Base-by-base conservation (phyloP, 1,140 invertebrate genomes). In the Drosophila persimilis region DNA sequence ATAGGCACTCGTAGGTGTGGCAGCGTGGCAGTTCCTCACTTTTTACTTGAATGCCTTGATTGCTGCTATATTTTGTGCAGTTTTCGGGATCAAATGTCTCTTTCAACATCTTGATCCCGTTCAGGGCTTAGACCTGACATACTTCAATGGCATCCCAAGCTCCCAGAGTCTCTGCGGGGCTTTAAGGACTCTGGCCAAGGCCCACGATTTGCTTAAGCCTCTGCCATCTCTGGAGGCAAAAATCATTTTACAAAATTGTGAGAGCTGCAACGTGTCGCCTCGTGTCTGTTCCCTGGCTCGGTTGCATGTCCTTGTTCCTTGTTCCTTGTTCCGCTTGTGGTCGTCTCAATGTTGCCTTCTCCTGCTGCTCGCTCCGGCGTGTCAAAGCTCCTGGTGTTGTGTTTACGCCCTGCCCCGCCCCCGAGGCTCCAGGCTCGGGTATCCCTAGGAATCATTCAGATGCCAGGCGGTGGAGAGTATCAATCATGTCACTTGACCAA, bases 401-500 rank as follows among this genome's bases (percentile, higher is more conserved):
- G 54, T 55, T 56, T 67, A 56, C 63, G 51, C 51, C 65, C 56
- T 24, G 52, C 53, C 24, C 20, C 35, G 35, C 4, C 24, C 31
- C 63, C 41, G 24, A 55, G 60, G 52, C 59, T 17, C 46, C 59
- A 45, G 51, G 51, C 59, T 41, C 15, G 50, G 62, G 22, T 47
- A 56, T 56, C 63, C 63, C 63, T 44, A 17, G 64, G 63, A 67
- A 69, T 69, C 63, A 55, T 48, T 54, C 64, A 55, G 63, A 67
- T 43, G 43, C 24, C 51, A 13, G 65, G 51, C 51, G 50, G 44
- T 51, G 53, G 51, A 31, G 56, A 50, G 59, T 81, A 86, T 86
- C 81, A 86, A 86, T 86, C 81, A 86, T 86, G 81, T 75, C 74
- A 86, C 74, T 86, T 83, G 83, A 76, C 78, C 81, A 71, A 83